Conservation (phyloP, 2,113 vertebrate species). For the Proterorhinus semilunaris region DNA sequence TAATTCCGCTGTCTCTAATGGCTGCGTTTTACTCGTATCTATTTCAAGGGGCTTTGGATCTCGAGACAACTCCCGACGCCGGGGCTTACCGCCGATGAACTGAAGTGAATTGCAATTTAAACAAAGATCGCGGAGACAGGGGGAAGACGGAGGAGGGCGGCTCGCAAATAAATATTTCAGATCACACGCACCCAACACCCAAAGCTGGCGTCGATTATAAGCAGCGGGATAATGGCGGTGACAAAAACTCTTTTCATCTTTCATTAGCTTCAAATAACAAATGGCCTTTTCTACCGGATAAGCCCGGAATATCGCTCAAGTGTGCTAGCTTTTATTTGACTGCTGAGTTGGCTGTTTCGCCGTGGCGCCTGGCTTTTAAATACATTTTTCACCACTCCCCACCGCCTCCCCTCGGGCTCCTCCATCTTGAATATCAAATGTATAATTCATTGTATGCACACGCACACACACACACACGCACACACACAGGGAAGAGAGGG, state of each 20-base stretch:
- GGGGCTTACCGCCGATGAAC: background rate
- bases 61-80: slow-evolving; percentile 2
- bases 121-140: slow-evolving; percentile 13
- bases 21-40: background rate
- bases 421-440: slow-evolving; percentile 59
- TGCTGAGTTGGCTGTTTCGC: slow-evolving; percentile 68
- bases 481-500: slow-evolving; percentile 16
- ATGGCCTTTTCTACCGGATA: slow-evolving; percentile 56
- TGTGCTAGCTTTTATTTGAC: slow-evolving; percentile 52
- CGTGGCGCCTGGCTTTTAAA: slow-evolving; percentile 61
- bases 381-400: slow-evolving; percentile 23
- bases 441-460: slow-evolving; percentile 70
- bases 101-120: slow-evolving; percentile 3
- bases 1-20: slow-evolving; percentile 1
- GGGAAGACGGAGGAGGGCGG: slow-evolving; percentile 14
- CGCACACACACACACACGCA: background rate
- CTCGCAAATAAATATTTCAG: slow-evolving; percentile 37
- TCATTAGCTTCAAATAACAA: slow-evolving; percentile 64
- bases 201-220: slow-evolving; percentile 41
- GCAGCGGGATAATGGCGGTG: slow-evolving; percentile 49
- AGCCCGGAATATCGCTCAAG: slow-evolving; percentile 54
- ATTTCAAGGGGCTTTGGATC: slow-evolving; percentile 3
- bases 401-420: background rate
- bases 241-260: slow-evolving; percentile 57
- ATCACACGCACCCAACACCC: slow-evolving; percentile 21